Evolutionary conservation across 2,797 vertebrate species (phyloP).

Genomic region (Sylvia borin): DNA sequence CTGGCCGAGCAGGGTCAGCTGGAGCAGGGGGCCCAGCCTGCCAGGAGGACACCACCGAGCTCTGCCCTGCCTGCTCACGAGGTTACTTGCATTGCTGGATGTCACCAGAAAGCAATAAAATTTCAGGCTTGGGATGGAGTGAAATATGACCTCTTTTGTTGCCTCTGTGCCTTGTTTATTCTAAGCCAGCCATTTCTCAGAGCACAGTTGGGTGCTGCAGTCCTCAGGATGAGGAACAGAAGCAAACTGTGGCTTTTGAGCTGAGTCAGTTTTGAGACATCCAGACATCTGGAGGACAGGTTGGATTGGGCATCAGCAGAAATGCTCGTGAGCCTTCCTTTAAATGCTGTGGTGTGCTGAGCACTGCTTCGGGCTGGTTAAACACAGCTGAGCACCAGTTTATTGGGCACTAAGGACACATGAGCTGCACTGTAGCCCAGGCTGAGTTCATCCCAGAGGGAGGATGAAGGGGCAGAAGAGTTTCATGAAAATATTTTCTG

Average conservation of each 20-base stretch:
- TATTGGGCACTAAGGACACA: not conserved
- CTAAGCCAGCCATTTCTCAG: not conserved
- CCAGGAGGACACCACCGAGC: not conserved
- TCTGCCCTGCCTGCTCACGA: not conserved
- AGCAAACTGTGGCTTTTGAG: not conserved
- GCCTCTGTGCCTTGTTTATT: constrained; percentile 33
- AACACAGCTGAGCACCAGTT: not conserved
- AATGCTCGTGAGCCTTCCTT: not conserved
- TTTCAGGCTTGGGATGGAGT: constrained; percentile 5
- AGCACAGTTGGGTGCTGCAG: not conserved
- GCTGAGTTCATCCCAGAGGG: not conserved
- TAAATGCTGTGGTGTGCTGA: not conserved
- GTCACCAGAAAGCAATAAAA: constrained; percentile 59
- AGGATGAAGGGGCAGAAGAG: not conserved
- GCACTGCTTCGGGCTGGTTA: not conserved
- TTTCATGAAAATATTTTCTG: not conserved
- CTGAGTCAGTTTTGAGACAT: not conserved
- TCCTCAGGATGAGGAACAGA: not conserved
- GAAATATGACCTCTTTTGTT: constrained; percentile 65
- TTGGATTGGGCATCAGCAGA: not conserved
- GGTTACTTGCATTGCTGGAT: not conserved
- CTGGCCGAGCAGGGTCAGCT: not conserved
- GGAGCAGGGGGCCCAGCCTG: not conserved
- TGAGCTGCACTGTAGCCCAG: not conserved
- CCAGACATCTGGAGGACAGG: not conserved